Base-by-base conservation (phyloP, 2,797 vertebrate genomes). In the Chelmon rostratus region DNA sequence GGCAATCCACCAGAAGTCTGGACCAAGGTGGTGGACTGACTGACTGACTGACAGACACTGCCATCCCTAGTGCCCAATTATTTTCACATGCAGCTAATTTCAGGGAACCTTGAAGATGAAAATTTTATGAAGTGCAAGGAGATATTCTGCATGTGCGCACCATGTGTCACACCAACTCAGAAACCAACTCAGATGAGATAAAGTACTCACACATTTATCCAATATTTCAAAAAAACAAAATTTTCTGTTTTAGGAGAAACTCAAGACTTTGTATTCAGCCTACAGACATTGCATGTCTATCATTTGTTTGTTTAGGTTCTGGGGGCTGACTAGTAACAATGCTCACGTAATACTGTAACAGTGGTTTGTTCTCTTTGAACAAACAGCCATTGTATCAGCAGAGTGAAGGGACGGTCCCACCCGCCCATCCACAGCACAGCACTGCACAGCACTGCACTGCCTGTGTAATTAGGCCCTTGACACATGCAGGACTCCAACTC, bases 371-470 rank as follows among this genome's bases (percentile, higher is more conserved):
- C 61, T 74, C 63, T 74, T 52, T 52, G 59, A 88, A 94, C 93
- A 94, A 89, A 74, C 73, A 54, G 67, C 73, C 77, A 77, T 92
- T 94, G 91, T 94, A 57, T n/a, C 7, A 42, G 47, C 35, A 13
- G 54, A 84, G 71, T 37, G 79, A 68, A 70, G 37, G 77, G 56
- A 35, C 77, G 54, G 71, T 69, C 49, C 54, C 85, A 67, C 23
- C 66, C 53, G 4, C 50, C 70, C 68, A 35, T 77, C 58, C 57
- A 73, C 77, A 73, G 18, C 77, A 70, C 67, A 8, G 40, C 42
- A 38, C 49, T 46, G 73, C 68, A 35, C 67, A 5, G n/a, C 47
- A 33, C 23, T 6, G 74, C 70, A 31, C 68, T 49, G 61, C 56
- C 47, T 59, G 61, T 73, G 35, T 40, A 52, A 79, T 72, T 19